Conservation (phyloP, 2,113 vertebrate species). For the Neopipo cinnamomea region DNA sequence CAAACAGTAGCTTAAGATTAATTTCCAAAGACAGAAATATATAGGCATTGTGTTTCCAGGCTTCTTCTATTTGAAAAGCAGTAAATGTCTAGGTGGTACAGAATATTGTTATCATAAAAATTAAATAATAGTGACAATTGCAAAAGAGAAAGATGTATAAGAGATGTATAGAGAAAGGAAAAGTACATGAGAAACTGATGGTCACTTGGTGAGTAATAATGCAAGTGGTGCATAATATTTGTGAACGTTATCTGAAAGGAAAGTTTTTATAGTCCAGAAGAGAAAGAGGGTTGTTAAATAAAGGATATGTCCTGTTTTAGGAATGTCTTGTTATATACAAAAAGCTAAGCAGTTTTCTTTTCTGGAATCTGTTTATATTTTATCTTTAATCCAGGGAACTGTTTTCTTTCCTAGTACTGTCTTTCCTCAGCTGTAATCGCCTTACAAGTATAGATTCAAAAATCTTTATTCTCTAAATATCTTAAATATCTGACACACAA, state of each 20-base stretch:
- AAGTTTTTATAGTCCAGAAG: not conserved
- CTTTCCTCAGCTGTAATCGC: not conserved
- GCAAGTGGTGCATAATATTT: not conserved
- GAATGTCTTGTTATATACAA: not conserved
- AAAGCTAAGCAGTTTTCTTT: not conserved
- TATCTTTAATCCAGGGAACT: not conserved
- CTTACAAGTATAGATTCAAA: not conserved
- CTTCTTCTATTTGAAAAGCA: not conserved
- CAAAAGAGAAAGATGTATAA: not conserved
- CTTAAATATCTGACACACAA: not conserved
- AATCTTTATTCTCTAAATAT: not conserved
- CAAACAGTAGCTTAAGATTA: not conserved
- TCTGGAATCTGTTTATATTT: not conserved
- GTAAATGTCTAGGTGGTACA: not conserved
- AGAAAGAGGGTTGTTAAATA: not conserved
- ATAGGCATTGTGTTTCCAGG: not conserved
- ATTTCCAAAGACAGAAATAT: not conserved
- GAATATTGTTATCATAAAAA: not conserved
- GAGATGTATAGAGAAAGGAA: not conserved
- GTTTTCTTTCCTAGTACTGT: not conserved
- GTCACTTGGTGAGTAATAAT: not conserved
- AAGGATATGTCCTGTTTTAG: not conserved
- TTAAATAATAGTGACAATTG: not conserved
- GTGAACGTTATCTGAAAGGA: not conserved
- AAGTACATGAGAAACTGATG: not conserved